Base-by-base conservation (phyloP, 2,888 invertebrate genomes). In the Pristionchus japonicus region DNA sequence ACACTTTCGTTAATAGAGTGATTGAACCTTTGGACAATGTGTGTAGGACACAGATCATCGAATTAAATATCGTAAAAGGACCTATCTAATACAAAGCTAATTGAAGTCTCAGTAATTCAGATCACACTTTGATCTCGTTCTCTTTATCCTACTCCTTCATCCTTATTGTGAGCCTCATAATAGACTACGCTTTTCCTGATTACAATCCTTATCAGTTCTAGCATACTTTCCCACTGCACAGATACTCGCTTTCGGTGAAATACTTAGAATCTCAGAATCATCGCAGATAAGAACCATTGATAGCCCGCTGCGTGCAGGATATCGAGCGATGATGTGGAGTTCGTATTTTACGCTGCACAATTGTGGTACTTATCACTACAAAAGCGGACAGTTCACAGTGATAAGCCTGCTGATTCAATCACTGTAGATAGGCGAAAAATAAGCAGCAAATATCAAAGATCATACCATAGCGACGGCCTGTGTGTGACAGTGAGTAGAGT, bases 401-500 rank as follows among this genome's bases (percentile, higher is more conserved):
- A 43, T 27, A 31, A 43, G 13, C 13, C 31, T 6, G 80, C 4
- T 17, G n/a, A n/a, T n/a, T n/a, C n/a, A n/a, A n/a, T n/a, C n/a
- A n/a, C n/a, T n/a, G n/a, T n/a, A n/a, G n/a, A n/a, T n/a, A n/a
- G n/a, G n/a, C n/a, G n/a, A n/a, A 27, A 27, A 49, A 82, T 49
- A 47, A 47, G 27, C n/a, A 80, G 40, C 37, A 74, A 74, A 85
- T 15, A 34, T 37, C 52, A 61, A 49, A 23, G 85, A 49, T 84
- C 88, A 20, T 84, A 91, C 92, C 92, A 92, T 20, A 92, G 86
- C 49, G 98, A 98, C 98, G n/a, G 98, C 95, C 99, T 96, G 95
- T 99, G 99, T 0, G 98, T 98, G 47, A 99, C 99, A 0, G 99
- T 99, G 95, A 99, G 97, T 52, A 99, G 95, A 0, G 98, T 98